Conservation (phyloP, 1,140 invertebrate genomes). For the Temnothorax longispinosus region DNA sequence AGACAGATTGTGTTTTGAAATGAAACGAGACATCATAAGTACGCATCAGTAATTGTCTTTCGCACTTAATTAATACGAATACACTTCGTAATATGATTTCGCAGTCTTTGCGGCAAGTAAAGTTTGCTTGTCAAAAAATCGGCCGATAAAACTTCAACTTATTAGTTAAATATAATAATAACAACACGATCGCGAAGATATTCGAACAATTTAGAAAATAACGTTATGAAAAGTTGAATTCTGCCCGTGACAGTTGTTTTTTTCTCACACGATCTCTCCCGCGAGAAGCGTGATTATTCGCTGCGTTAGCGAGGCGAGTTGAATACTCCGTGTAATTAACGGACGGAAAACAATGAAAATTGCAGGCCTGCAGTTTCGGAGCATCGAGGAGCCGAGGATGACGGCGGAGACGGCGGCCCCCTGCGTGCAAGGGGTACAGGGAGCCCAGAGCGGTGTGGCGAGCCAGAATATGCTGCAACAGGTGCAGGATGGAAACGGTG, state of each 20-base stretch:
- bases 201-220: background rate
- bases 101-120: background rate
- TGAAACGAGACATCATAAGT: background rate
- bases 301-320: background rate
- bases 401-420: constrained; percentile 88
- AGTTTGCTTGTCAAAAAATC: background rate
- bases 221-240: background rate
- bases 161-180: background rate
- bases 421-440: constrained; percentile 85
- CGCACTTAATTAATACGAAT: background rate
- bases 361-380: constrained; percentile 92
- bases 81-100: background rate
- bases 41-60: background rate
- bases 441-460: constrained; percentile 84
- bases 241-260: background rate
- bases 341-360: constrained; percentile 43
- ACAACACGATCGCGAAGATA: background rate
- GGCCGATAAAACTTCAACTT: background rate
- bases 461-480: constrained; percentile 82
- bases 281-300: background rate
- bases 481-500: constrained; percentile 77
- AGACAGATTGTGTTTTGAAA: background rate
- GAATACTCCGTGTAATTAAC: background rate
- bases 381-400: constrained; percentile 92
- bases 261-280: background rate